Evolutionary conservation across 2,113 vertebrate species (phyloP).

Genomic region (Rhynchopsitta pachyrhyncha): DNA sequence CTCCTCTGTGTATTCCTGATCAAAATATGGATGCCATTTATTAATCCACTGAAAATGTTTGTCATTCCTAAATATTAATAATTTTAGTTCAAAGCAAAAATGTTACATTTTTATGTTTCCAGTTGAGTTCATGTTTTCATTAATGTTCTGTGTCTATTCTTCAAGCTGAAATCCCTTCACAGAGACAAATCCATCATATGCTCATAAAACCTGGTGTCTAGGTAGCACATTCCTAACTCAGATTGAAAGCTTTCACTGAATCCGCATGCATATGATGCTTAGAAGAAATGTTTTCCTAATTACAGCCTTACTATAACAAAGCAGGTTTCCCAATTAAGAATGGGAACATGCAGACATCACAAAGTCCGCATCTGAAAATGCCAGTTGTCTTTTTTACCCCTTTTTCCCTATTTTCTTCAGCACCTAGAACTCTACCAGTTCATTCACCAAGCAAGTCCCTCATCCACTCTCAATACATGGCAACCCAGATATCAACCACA

Average conservation of each 20-base stretch:
- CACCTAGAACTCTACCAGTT: background rate
- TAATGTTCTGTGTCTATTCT: background rate
- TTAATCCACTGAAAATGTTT: background rate
- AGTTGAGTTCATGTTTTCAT: background rate
- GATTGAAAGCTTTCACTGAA: background rate
- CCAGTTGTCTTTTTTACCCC: background rate
- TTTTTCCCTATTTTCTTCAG: background rate
- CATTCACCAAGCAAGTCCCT: background rate
- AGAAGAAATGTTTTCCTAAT: conserved; percentile 2
- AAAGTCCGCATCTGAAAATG: background rate
- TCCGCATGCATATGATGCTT: background rate
- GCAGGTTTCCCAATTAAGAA: background rate
- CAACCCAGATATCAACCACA: background rate
- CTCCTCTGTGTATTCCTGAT: background rate
- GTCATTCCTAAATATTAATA: background rate
- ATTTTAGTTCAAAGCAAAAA: background rate
- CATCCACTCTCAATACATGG: background rate
- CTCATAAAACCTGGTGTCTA: background rate
- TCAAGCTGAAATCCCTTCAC: background rate
- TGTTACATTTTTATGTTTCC: background rate
- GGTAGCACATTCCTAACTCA: background rate
- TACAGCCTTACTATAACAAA: background rate
- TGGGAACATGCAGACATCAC: background rate
- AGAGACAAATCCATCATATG: background rate
- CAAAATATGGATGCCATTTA: background rate